These are phyloP conservation scores for Piezodorus guildinii DNA, from an alignment of 1,140 invertebrate species.

Conservation along the genomic window DNA sequence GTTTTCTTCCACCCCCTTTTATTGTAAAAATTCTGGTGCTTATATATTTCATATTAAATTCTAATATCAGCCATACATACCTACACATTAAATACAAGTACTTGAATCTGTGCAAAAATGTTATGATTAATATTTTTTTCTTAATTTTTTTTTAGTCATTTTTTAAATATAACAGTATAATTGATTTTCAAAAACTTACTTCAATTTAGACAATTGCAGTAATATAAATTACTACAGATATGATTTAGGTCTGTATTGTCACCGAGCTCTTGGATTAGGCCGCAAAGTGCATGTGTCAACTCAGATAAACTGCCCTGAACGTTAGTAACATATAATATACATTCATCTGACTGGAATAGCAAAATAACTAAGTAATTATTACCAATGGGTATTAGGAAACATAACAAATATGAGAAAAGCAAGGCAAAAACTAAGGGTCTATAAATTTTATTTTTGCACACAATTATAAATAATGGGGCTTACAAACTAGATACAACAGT, in stretches of 20 bases:
- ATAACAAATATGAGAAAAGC: slow-evolving; percentile 1
- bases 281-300: slow-evolving; percentile 9
- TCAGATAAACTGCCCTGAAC: not conserved
- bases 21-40: slow-evolving; percentile 10
- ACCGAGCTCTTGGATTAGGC: slow-evolving; percentile 21
- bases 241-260: slow-evolving; percentile 19
- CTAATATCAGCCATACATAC: slow-evolving; percentile 5
- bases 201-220: not conserved
- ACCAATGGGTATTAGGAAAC: not conserved
- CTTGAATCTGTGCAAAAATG: slow-evolving; percentile 4
- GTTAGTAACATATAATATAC: not conserved
- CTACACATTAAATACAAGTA: slow-evolving; percentile 7
- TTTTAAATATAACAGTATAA: not conserved
- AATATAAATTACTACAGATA: not conserved
- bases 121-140: not conserved
- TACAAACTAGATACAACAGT: slow-evolving; percentile 17
- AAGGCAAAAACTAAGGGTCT: slow-evolving; percentile 15
- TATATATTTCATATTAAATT: not conserved
- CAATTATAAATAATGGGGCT: slow-evolving; percentile 14
- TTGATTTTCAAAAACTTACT: not conserved
- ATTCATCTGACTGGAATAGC: not conserved
- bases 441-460: slow-evolving; percentile 17
- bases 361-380: not conserved
- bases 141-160: not conserved
- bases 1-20: not conserved